Evolutionary conservation across 2,113 vertebrate genomes (phyloP).

Genomic region (Vulpes ferrilata): DNA sequence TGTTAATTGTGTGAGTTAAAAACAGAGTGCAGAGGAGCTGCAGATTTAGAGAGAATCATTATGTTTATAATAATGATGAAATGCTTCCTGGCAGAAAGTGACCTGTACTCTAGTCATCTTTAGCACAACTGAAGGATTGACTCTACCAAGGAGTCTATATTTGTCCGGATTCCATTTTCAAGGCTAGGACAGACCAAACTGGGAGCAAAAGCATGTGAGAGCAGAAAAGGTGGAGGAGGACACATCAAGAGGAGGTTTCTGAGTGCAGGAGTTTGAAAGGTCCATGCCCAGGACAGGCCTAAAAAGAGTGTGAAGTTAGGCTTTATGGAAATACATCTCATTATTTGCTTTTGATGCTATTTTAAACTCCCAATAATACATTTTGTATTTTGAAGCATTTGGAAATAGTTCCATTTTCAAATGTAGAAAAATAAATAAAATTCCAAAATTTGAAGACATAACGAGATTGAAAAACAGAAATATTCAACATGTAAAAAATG

Average conservation of each 20-base stretch:
- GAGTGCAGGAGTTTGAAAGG: not conserved
- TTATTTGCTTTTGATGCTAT: not conserved
- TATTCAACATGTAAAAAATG: not conserved
- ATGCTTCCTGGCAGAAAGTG: not conserved
- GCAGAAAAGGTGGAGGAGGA: not conserved
- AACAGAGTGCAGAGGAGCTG: not conserved
- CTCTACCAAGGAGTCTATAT: not conserved
- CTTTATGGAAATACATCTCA: not conserved
- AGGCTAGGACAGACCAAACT: not conserved
- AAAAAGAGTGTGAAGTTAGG: not conserved
- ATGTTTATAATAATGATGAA: not conserved
- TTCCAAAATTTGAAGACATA: not conserved
- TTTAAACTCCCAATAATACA: not conserved
- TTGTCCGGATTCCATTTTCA: not conserved
- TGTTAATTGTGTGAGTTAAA: slow-evolving; percentile 33
- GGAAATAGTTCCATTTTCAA: not conserved
- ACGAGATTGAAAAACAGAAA: not conserved
- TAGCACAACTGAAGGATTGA: not conserved
- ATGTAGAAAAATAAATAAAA: not conserved
- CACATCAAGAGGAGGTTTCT: not conserved
- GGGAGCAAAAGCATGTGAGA: rapidly evolving
- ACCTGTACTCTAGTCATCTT: not conserved
- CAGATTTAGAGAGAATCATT: not conserved
- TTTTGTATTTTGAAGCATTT: not conserved
- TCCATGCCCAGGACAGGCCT: too few relatives aligned